phyloP scores from a whole-genome alignment of 1,140 invertebrate species.

The Eciton burchellii region DNA sequence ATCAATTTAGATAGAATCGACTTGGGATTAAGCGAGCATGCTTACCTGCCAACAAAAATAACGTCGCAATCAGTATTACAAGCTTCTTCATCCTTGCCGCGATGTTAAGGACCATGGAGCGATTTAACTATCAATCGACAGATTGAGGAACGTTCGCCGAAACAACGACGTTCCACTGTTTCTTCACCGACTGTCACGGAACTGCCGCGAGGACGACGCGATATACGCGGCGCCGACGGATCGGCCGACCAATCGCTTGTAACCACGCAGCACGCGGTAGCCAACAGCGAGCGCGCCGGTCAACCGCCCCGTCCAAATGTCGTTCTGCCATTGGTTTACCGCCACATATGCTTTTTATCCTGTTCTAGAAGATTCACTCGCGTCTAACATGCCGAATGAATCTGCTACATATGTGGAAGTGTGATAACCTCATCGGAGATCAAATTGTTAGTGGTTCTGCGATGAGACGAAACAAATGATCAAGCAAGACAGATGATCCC shows the following conservation, averaged over 20 bases:
- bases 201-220: slow-evolving; percentile 28
- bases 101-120: slow-evolving; percentile 40
- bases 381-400: not conserved
- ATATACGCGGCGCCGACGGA: slow-evolving; percentile 59
- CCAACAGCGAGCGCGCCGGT: slow-evolving; percentile 75
- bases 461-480: no score
- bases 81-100: slow-evolving; percentile 86
- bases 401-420: not conserved
- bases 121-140: slow-evolving; percentile 62
- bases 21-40: not conserved
- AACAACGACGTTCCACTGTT: slow-evolving; percentile 41
- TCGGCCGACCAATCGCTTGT: slow-evolving; percentile 74
- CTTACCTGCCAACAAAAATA: slow-evolving; percentile 86
- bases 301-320: slow-evolving; percentile 73
- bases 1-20: not conserved
- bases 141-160: not conserved
- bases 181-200: slow-evolving; percentile 72
- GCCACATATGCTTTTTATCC: slow-evolving; percentile 6
- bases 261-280: slow-evolving; percentile 79
- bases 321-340: slow-evolving; percentile 69
- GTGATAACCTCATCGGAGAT: not conserved
- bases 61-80: slow-evolving; percentile 82
- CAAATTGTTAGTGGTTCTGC: not conserved
- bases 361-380: slow-evolving; percentile 65
- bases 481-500: no score